These are phyloP conservation scores for Alviniconcha marisindica DNA, from an alignment of 1,140 invertebrate species.

Conservation along the genomic window DNA sequence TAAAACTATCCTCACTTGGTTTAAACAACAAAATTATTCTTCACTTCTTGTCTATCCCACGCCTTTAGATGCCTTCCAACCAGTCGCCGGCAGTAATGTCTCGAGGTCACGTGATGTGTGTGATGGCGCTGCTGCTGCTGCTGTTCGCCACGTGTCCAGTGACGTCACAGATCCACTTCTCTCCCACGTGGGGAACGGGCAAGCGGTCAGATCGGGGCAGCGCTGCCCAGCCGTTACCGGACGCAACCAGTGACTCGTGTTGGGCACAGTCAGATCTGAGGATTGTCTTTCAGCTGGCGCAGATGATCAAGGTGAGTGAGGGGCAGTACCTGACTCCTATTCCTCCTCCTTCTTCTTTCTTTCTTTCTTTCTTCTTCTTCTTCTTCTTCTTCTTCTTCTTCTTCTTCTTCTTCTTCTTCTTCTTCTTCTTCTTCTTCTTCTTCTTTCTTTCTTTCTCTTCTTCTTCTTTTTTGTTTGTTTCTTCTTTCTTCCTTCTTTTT, in stretches of 20 bases:
- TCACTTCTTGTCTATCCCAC: not conserved
- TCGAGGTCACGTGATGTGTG: not conserved
- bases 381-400: too few species aligned
- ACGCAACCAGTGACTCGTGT: not conserved
- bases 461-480: too few species aligned
- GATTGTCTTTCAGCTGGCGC: not conserved
- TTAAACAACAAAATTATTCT: not conserved
- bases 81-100: slow-evolving; percentile 2
- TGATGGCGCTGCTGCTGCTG: slow-evolving; percentile 34
- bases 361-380: too few species aligned
- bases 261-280: slow-evolving; percentile 20
- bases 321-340: too few species aligned
- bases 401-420: too few species aligned
- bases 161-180: slow-evolving; percentile 37
- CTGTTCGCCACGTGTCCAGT: slow-evolving; percentile 10
- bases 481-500: too few species aligned
- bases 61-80: not conserved
- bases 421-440: too few species aligned
- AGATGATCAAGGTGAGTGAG: slow-evolving; percentile 29
- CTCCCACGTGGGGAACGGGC: slow-evolving; percentile 33
- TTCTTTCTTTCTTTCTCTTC: too few species aligned
- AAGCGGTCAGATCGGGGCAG: slow-evolving; percentile 21
- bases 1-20: not conserved
- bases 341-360: too few species aligned
- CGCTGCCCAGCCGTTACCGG: not conserved